Conservation (phyloP, 2,797 vertebrate genomes). For the Fratercula arctica region DNA sequence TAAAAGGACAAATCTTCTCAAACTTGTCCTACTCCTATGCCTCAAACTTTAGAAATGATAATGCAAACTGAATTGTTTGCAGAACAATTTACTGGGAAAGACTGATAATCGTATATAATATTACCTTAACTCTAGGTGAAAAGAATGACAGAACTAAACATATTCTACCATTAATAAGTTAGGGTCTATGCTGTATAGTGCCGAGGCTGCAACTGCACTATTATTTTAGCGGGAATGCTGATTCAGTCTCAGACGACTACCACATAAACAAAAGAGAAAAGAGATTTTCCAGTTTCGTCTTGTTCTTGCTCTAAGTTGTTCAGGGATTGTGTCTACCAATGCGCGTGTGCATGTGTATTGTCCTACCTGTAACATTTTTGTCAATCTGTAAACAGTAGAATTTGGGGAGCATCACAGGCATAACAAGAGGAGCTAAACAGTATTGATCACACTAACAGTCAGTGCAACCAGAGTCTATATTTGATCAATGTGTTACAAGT, state of each 20-base stretch:
- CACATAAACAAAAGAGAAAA: neutral
- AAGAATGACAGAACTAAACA: neutral
- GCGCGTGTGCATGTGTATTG: neutral
- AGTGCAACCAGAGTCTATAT: neutral
- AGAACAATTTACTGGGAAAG: neutral
- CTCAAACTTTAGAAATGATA: neutral
- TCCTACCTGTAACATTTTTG: neutral
- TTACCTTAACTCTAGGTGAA: neutral
- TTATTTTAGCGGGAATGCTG: neutral
- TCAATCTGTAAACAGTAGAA: neutral
- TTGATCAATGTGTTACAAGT: neutral
- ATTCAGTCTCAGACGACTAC: neutral
- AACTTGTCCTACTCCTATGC: neutral
- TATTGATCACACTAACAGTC: neutral
- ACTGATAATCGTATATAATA: neutral
- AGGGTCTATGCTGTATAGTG: neutral
- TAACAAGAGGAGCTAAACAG: neutral
- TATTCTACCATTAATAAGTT: neutral
- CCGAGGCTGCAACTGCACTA: neutral
- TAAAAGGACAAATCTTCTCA: neutral
- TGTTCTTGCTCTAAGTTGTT: neutral
- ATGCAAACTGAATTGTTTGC: neutral
- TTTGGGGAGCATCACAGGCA: neutral
- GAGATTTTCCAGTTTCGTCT: neutral
- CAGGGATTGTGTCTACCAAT: neutral